These are phyloP conservation scores for Ernsta delagoae DNA, from an alignment of 2,888 invertebrate species.

Conservation along the genomic window DNA sequence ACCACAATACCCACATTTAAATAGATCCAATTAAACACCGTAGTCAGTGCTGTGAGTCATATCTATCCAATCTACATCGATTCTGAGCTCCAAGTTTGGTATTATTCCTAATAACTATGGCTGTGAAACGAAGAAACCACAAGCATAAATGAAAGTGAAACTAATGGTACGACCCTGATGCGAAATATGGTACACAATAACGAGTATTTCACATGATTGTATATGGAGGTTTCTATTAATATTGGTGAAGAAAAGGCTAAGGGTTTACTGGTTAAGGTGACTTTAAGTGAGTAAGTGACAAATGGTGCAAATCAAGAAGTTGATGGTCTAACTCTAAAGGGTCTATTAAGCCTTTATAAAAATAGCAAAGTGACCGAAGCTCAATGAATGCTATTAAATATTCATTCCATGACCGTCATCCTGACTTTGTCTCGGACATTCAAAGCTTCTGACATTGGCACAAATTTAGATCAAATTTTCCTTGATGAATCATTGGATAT, in stretches of 20 bases:
- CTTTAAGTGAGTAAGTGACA: too few species aligned
- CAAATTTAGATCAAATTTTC: constrained; percentile 9
- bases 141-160: constrained; percentile 25
- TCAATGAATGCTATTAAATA: constrained; percentile 1
- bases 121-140: background rate
- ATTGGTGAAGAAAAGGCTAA: too few species aligned
- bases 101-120: constrained; percentile 9
- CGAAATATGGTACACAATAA: constrained; percentile 1
- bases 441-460: background rate
- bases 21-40: too few species aligned
- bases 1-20: background rate
- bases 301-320: too few species aligned
- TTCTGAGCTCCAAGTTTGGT: constrained; percentile 1
- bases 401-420: background rate
- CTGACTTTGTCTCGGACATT: background rate
- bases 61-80: constrained; percentile 15
- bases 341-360: background rate
- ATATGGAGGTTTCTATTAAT: background rate
- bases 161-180: constrained; percentile 7
- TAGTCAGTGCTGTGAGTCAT: too few species aligned
- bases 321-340: background rate
- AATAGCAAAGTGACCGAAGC: background rate
- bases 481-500: constrained; percentile 5
- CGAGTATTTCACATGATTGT: background rate
- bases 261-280: too few species aligned